Base-by-base conservation (phyloP, 2,797 vertebrate species). In the Sebastes variabilis region DNA sequence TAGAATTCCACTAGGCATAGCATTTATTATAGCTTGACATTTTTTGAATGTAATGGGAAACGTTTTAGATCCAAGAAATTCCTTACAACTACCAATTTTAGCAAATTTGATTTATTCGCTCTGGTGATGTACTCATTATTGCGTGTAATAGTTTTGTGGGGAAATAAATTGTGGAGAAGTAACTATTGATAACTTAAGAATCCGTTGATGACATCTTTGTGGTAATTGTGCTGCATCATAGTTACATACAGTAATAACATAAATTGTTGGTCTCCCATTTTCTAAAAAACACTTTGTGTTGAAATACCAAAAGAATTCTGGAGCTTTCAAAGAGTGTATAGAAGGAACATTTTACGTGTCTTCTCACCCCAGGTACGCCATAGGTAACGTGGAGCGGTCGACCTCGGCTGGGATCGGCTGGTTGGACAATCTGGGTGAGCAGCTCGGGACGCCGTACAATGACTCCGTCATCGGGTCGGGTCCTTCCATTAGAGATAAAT, bases 401-500 rank as follows among this genome's bases (percentile, higher is more conserved):
- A 86, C 93, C 67, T 85, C 90, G 1, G 82, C 86, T 14, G 88
- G 92, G 29, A 97, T 97, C 4, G 97, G 97, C 81, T 98, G 97
- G 97, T 93, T 98, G 79, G 91, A 97, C 93, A 96, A 95, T 1
- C 93, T 98, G 87, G 97, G 97, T 0, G 95, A 96, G 4, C 97
- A 97, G 93, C 96, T 98, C 3, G 97, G 97, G 54, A 97, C 96
- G 60, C 97, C 96, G 0, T 97, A 97, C 87, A 98, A 98, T 56
- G 91, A 89, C 64, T 96, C 92, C 2, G 72, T 94, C 68, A 64
- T 88, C 14, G 92, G 90, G 2, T 91, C 79, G 0, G 97, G 97
- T 16, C 97, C 97, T 4, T 95, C 96, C 90, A 97, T 96, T 87
- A 96, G 97, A 92, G 97, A 97, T 93, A 98, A 98, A 92, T 98